These are phyloP conservation scores for Mesochorus sp. DNA, from an alignment of 2,888 invertebrate genomes.

Conservation along the genomic window DNA sequence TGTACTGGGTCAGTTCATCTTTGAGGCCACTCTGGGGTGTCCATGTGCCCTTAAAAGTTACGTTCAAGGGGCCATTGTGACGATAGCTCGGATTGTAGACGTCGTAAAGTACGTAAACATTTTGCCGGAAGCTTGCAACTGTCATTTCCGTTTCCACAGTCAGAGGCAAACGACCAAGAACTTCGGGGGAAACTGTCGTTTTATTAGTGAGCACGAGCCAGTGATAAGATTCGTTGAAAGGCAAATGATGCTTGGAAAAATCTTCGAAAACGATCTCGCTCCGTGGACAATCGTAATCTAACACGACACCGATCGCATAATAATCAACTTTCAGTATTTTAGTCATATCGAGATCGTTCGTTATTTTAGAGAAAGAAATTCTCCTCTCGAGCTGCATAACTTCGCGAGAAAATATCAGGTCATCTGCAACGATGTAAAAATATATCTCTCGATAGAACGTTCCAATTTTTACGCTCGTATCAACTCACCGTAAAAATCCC, in stretches of 20 bases:
- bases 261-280: conserved; percentile 65
- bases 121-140: conserved; percentile 57
- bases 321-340: conserved; percentile 66
- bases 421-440: conserved; percentile 33
- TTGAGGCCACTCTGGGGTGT: conserved; percentile 62
- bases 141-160: conserved; percentile 72
- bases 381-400: conserved; percentile 55
- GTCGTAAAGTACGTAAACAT: conserved; percentile 68
- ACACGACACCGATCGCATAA: conserved; percentile 68
- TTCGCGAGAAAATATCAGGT: conserved; percentile 40
- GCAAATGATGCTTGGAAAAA: conserved; percentile 66
- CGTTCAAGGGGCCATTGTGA: conserved; percentile 70
- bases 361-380: conserved; percentile 60
- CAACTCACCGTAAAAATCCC: conserved; percentile 61
- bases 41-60: conserved; percentile 73
- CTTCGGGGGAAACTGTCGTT: conserved; percentile 52
- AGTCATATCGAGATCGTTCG: conserved; percentile 57
- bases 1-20: conserved; percentile 69
- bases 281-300: conserved; percentile 70
- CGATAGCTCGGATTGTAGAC: conserved; percentile 75
- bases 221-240: conserved; percentile 73
- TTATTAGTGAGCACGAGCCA: conserved; percentile 70
- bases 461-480: conserved; percentile 48
- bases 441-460: not conserved
- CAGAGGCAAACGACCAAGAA: conserved; percentile 67